Conservation (phyloP, 2,797 vertebrate species). For the Notamacropus eugenii region DNA sequence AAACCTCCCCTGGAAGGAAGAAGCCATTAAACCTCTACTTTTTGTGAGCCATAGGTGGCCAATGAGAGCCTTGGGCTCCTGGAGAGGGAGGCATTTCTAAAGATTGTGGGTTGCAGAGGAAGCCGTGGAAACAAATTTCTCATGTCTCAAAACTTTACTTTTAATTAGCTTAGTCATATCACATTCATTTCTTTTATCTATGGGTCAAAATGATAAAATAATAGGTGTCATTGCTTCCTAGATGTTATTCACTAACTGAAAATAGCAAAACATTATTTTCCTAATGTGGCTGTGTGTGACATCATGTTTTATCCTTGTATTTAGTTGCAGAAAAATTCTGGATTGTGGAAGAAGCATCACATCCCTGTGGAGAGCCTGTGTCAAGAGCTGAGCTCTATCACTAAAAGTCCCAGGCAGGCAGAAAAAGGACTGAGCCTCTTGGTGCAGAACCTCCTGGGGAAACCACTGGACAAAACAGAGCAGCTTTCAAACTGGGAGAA, state of each 20-base stretch:
- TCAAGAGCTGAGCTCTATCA: neutral
- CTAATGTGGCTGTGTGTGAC: neutral
- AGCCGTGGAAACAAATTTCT: neutral
- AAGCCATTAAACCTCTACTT: neutral
- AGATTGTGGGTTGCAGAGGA: neutral
- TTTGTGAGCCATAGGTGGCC: neutral
- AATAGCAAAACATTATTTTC: neutral
- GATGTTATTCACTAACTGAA: neutral
- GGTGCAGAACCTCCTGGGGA: slow-evolving; percentile 91
- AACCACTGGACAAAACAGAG: slow-evolving; percentile 91
- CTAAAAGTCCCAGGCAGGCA: slow-evolving; percentile 49
- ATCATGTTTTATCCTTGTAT: neutral
- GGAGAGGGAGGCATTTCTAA: neutral
- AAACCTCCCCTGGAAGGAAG: neutral
- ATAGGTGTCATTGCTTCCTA: neutral
- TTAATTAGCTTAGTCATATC: neutral
- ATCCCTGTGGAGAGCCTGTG: slow-evolving; percentile 26
- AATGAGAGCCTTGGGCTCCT: neutral
- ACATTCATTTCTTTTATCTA: neutral
- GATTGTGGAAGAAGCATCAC: slow-evolving; percentile 30
- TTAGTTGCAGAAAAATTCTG: slow-evolving; percentile 77
- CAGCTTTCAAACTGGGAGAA: slow-evolving; percentile 95
- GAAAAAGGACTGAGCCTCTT: slow-evolving; percentile 92
- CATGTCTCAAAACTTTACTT: neutral
- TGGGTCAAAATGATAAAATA: neutral